Base-by-base conservation (phyloP, 2,113 vertebrate genomes). In the Dicaeum eximium region DNA sequence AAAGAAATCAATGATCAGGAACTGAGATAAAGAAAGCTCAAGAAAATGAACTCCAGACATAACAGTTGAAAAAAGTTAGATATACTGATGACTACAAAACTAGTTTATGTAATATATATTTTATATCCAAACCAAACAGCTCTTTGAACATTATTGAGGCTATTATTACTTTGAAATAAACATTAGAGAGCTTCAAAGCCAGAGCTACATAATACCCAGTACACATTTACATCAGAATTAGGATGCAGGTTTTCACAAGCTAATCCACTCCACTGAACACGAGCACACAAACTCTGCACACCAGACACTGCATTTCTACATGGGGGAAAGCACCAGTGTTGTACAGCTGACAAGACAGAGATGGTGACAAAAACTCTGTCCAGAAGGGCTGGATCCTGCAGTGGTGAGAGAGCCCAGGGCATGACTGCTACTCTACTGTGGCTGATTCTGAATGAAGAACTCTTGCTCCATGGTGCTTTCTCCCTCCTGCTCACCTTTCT, bases 131-230 rank as follows among this genome's bases (percentile, higher is more conserved):
- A 88, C 60, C 77, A 96, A 97, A 95, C 57, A 92, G 51, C 60
- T 93, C 77, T 91, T 94, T 90, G 91, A 96, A 93, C 60, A 72
- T 88, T 95, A 93, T 8, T 83, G 90, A 91, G 37, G 37, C 53
- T 92, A 78, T 94, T 92, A 96, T 80, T 94, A 92, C 85, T 96
- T 77, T 79, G 81, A 94, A 97, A 94, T 86, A 96, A 96, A 92
- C 79, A 70, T 93, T 91, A 89, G 73, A 86, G 38, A 74, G 67
- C 78, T 95, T 90, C 83, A 91, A 86, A 96, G 88, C 24, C 77
- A 90, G 82, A 77, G 56, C 60, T 90, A 82, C 71, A 53, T 60
- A 88, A 80, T 91, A 91, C 74, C 61, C 53, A 77, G 83, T 50
- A 90, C 50, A 1, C 54, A 90, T 89, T 84, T 82, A 86, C 73